Percentiles rank a stretch among this genome's conserved stretches.
Evolutionary conservation across 2,888 invertebrate species (phyloP).

Genomic region (Dolichopus griseipennis): DNA sequence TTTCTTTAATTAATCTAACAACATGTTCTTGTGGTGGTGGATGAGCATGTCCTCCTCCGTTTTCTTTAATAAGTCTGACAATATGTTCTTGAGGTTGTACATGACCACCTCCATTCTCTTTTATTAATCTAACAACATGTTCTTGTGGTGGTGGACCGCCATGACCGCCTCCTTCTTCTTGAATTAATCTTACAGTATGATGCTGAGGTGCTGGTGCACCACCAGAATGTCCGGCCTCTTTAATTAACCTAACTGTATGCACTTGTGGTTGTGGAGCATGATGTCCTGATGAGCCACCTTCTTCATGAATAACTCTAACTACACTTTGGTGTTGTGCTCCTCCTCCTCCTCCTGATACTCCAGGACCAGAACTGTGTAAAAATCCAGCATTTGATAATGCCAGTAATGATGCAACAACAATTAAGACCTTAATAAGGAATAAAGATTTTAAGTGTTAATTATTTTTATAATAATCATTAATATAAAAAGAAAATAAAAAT

Average conservation of each 20-base stretch:
- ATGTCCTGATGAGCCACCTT: not conserved
- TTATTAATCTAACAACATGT: not conserved
- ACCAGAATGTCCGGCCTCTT: not conserved
- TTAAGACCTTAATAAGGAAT: not conserved
- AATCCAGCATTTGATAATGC: not conserved
- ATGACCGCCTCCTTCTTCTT: not conserved
- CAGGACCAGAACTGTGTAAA: not conserved
- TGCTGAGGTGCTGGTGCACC: not conserved
- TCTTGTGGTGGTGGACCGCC: not conserved
- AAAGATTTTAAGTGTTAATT: not conserved
- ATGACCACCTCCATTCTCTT: not conserved
- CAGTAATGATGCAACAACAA: not conserved
- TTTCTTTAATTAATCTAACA: not conserved
- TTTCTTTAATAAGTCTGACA: no score
- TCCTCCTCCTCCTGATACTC: not conserved
- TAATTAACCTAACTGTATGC: not conserved
- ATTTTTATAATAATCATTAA: not conserved
- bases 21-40: not conserved
- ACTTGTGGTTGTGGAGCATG: not conserved
- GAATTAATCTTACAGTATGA: not conserved
- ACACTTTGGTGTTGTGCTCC: not conserved
- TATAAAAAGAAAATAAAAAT: no score
- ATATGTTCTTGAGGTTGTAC: not conserved
- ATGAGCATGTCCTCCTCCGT: not conserved
- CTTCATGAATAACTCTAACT: not conserved